A percentile compares a stretch with the other conserved stretches of the same genome.
Evolutionary conservation across 2,113 vertebrate genomes (phyloP).

Genomic region (Nematolebias whitei): DNA sequence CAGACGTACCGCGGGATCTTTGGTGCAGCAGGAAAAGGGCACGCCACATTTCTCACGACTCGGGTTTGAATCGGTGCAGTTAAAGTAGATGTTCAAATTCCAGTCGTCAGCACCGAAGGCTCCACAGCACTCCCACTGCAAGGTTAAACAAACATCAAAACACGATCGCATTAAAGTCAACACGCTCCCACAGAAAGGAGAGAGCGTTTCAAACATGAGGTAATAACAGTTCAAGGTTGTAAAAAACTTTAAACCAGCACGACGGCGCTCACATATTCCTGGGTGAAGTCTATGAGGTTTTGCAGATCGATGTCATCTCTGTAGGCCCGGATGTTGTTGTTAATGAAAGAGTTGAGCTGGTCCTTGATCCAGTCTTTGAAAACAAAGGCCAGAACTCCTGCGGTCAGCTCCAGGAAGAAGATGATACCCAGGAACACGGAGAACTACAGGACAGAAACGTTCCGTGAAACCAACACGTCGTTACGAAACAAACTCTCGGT

Average conservation of each 20-base stretch:
- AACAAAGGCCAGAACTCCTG: constrained; percentile 95
- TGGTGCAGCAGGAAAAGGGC: constrained; percentile 98
- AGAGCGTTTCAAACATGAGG: neutral
- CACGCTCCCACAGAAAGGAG: neutral
- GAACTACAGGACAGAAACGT: constrained; percentile 82
- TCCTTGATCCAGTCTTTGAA: constrained; percentile 99
- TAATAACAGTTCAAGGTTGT: constrained; percentile 1
- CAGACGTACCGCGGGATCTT: constrained; percentile 91
- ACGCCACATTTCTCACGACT: constrained; percentile 97
- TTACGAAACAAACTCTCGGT: neutral
- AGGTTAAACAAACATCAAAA: constrained; percentile 45
- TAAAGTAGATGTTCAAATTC: constrained; percentile 99
- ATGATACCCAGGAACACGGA: constrained; percentile 98
- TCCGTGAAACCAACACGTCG: neutral
- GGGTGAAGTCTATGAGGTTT: constrained; percentile 98
- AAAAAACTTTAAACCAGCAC: neutral
- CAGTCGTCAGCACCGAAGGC: constrained; percentile 97
- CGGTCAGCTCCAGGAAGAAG: constrained; percentile 98
- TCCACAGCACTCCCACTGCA: constrained; percentile 97
- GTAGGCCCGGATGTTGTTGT: constrained; percentile 98
- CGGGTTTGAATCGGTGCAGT: constrained; percentile 96
- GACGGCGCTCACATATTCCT: constrained; percentile 91
- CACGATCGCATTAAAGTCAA: constrained; percentile 2
- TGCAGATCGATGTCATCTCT: constrained; percentile 98
- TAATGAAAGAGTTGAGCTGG: constrained; percentile 98